Evolutionary conservation across 1,140 invertebrate species (phyloP).

Genomic region (Drosophila repleta): DNA sequence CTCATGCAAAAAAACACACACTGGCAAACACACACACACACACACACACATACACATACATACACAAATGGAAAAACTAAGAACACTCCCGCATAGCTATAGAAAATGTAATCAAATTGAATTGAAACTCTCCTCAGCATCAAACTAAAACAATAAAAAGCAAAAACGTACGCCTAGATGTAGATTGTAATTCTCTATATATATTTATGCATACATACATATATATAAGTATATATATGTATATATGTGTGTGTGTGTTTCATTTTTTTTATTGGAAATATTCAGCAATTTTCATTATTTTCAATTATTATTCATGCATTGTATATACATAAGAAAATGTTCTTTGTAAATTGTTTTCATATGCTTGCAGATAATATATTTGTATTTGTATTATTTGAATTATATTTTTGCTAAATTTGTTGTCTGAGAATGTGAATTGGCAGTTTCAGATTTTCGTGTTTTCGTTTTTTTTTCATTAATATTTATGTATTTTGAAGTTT

Average conservation of each 20-base stretch:
- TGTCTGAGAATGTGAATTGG: constrained; percentile 78
- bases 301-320: constrained; percentile 31
- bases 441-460: constrained; percentile 67
- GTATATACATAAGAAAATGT: constrained; percentile 40
- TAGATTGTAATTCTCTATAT: constrained; percentile 8
- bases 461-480: constrained; percentile 18
- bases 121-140: constrained; percentile 10
- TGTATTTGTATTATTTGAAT: too few species aligned
- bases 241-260: constrained; percentile 2
- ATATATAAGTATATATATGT: neutral
- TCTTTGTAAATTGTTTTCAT: constrained; percentile 40
- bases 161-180: constrained; percentile 21
- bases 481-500: constrained; percentile 16
- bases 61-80: neutral
- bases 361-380: constrained; percentile 43
- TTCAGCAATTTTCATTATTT: constrained; percentile 72
- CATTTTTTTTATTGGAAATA: constrained; percentile 55
- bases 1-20: constrained; percentile 51
- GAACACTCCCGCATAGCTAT: constrained; percentile 3
- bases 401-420: constrained; percentile 27
- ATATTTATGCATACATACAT: too few species aligned
- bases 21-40: constrained; percentile 27
- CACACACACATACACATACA: constrained; percentile 7
- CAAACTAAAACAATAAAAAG: neutral
- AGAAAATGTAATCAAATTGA: neutral